Evolutionary conservation across 2,113 vertebrate genomes (phyloP).

Genomic region (Ameiurus melas): DNA sequence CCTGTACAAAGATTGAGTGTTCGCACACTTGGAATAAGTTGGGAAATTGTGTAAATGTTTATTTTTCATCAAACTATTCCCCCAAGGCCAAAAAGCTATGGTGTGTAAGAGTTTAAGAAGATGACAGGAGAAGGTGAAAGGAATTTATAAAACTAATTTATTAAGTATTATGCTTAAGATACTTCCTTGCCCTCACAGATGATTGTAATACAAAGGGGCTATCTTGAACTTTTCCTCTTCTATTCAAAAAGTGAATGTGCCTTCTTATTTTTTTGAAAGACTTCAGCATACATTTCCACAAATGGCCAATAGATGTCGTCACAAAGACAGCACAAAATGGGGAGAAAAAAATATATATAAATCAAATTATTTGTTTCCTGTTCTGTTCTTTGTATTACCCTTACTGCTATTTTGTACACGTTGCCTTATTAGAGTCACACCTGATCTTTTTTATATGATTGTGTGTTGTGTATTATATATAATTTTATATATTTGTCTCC

Average conservation of each 20-base stretch:
- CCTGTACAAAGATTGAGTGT: neutral
- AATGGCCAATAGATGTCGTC: constrained; percentile 44
- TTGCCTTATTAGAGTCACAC: neutral
- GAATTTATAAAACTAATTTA: too few relatives aligned
- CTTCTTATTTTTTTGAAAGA: neutral
- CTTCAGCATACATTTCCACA: constrained; percentile 3
- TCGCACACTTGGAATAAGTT: too few relatives aligned
- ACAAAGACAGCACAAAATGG: neutral
- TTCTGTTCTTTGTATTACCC: neutral
- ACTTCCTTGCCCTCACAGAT: neutral
- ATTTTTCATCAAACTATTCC: too few relatives aligned
- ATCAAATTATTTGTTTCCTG: neutral
- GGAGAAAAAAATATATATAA: too few relatives aligned
- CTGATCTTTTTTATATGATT: neutral
- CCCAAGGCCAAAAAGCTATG: too few relatives aligned
- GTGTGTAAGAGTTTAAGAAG: neutral
- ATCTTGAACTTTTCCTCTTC: neutral
- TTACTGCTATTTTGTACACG: neutral
- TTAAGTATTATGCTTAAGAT: neutral
- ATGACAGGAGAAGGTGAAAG: neutral
- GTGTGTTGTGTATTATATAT: neutral
- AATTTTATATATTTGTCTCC: neutral
- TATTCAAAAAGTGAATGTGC: neutral
- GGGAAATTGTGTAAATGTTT: too few relatives aligned
- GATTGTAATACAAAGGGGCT: neutral